Evolutionary conservation across 2,888 invertebrate species (phyloP).

Genomic region (Cylindroiulus punctatus): DNA sequence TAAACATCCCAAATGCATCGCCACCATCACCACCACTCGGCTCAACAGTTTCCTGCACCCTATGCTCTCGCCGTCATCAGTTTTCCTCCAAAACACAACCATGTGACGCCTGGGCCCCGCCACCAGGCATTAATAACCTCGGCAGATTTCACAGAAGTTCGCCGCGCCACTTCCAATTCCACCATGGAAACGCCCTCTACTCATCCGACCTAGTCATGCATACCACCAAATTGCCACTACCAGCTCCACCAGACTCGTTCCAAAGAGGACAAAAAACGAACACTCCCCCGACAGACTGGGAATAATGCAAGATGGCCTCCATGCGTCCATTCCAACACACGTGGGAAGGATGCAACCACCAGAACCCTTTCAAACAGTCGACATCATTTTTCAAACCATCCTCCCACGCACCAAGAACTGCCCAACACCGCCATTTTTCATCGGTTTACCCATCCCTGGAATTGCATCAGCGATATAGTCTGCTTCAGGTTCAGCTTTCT

Average conservation of each 20-base stretch:
- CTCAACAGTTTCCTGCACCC: constrained; percentile 32
- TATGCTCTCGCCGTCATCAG: background rate
- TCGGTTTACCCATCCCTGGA: background rate
- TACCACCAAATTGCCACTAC: constrained; percentile 11
- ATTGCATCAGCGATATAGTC: background rate
- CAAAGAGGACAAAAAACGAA: background rate
- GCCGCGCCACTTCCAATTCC: constrained; percentile 42
- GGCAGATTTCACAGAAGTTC: constrained; percentile 28
- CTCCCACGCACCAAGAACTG: background rate
- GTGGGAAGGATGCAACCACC: background rate
- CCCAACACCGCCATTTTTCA: background rate
- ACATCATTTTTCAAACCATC: background rate
- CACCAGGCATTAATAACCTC: constrained; percentile 38
- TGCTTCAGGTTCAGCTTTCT: background rate
- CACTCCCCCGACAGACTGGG: background rate
- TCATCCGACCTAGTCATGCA: constrained; percentile 29
- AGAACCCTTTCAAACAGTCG: background rate
- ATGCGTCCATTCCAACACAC: background rate
- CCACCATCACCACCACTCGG: background rate
- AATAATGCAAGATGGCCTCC: constrained; percentile 12
- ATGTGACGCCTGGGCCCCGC: constrained; percentile 15
- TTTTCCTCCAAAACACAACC: constrained; percentile 3
- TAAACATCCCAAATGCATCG: background rate
- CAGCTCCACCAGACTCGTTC: background rate
- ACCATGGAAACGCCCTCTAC: constrained; percentile 36